Percentiles rank a stretch among this genome's conserved stretches.
Conservation (phyloP, 1,140 invertebrate species). For the Dufourea novaeangliae region DNA sequence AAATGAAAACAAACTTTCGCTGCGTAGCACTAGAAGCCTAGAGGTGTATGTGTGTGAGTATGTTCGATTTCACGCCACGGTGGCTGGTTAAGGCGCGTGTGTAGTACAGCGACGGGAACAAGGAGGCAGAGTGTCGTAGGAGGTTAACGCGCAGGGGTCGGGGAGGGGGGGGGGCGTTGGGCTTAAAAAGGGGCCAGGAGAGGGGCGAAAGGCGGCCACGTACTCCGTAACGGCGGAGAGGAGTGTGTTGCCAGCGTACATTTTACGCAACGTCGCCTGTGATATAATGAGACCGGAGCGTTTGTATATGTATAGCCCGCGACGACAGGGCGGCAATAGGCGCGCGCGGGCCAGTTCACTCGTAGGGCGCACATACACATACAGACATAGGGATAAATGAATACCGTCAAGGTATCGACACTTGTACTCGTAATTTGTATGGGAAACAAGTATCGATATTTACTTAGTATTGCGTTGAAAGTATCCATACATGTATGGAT, state of each 20-base stretch:
- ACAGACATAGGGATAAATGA: too few species aligned
- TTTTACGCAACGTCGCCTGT: conserved; percentile 74
- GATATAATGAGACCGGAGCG: conserved; percentile 59
- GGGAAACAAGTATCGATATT: too few species aligned
- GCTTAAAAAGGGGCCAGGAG: conserved; percentile 59
- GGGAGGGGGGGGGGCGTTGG: neutral
- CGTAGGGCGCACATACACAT: conserved; percentile 29
- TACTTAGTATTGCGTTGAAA: too few species aligned
- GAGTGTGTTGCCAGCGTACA: conserved; percentile 58
- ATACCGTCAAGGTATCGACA: too few species aligned
- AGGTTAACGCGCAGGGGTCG: neutral
- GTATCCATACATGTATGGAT: too few species aligned
- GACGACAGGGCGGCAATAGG: neutral
- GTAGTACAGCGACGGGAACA: conserved; percentile 38
- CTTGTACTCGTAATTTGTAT: too few species aligned
- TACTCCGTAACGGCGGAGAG: conserved; percentile 50
- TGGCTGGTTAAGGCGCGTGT: conserved; percentile 44
- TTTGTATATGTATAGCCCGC: neutral
- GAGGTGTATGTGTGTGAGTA: too few species aligned
- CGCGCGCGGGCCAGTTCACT: neutral
- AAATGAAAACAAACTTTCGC: conserved; percentile 74
- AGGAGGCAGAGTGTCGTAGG: conserved; percentile 7
- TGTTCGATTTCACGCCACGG: conserved; percentile 34
- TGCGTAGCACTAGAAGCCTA: conserved; percentile 68
- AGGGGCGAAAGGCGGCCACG: conserved; percentile 66